Conservation (phyloP, 2,797 vertebrate genomes). For the Acanthiza pusilla region DNA sequence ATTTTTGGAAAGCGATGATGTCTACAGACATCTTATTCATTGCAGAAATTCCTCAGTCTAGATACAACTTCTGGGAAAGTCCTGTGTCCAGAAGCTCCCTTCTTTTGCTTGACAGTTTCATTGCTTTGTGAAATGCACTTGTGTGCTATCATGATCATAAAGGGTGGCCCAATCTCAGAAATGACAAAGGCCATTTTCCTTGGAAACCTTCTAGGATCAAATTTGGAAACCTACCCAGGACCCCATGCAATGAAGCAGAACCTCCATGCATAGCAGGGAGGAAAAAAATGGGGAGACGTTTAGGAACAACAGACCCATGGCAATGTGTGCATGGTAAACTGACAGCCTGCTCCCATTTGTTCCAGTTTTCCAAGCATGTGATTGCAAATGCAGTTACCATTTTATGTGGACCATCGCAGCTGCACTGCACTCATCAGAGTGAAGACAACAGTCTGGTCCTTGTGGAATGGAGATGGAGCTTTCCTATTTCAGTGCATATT, state of each 20-base stretch:
- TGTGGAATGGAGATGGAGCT: background rate
- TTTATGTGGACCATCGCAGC: background rate
- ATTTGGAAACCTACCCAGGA: background rate
- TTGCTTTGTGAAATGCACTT: background rate
- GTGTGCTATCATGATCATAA: fast-evolving
- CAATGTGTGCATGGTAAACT: background rate
- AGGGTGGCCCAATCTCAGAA: background rate
- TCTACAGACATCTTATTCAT: background rate
- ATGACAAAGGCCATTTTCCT: background rate
- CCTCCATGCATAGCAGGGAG: background rate
- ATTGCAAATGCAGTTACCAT: background rate
- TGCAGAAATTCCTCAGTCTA: background rate
- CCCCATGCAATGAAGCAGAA: background rate
- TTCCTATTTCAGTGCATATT: background rate
- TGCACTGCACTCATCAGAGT: background rate
- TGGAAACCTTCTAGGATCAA: background rate
- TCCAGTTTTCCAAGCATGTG: background rate
- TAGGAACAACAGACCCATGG: background rate
- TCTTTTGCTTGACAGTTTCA: background rate
- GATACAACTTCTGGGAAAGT: background rate
- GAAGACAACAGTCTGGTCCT: background rate
- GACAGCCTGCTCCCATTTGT: background rate
- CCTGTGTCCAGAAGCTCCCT: background rate
- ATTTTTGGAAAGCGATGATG: background rate
- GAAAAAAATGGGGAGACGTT: background rate